Conservation (phyloP, 2,797 vertebrate genomes). For the Acipenser ruthenus region DNA sequence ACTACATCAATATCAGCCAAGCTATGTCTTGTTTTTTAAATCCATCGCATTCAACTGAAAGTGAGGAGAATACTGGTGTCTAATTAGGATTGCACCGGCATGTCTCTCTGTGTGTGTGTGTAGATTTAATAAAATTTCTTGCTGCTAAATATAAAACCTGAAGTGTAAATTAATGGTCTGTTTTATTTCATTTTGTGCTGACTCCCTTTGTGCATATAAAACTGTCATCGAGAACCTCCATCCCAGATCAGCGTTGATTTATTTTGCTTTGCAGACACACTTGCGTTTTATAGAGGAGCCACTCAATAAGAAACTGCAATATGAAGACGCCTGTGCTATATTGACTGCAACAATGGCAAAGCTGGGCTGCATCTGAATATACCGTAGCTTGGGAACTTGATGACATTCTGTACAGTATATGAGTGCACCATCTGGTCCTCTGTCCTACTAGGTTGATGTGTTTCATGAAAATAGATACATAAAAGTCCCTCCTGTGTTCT, state of each 20-base stretch:
- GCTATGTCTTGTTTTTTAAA: no score
- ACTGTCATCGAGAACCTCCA: conserved; percentile 42
- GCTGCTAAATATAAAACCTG: conserved; percentile 32
- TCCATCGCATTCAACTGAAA: no score
- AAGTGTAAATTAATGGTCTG: conserved; percentile 41
- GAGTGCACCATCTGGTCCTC: conserved; percentile 50
- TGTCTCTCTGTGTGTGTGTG: no score
- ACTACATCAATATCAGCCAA: no score
- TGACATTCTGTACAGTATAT: conserved; percentile 31
- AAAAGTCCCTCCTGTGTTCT: background rate
- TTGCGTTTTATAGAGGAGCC: conserved; percentile 14
- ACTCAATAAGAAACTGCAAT: conserved; percentile 33
- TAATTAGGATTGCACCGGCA: no score
- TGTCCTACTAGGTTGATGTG: conserved; percentile 29
- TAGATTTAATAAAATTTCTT: conserved; percentile 16
- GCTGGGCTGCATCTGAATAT: conserved; percentile 34
- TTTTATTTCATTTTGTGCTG: conserved; percentile 40
- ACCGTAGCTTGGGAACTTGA: conserved; percentile 43
- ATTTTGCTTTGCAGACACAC: conserved; percentile 33
- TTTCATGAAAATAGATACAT: background rate
- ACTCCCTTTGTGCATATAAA: conserved; percentile 42
- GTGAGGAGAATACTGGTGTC: no score
- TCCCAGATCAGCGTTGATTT: conserved; percentile 26
- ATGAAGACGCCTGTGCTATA: conserved; percentile 46
- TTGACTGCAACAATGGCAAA: conserved; percentile 43